Evolutionary conservation across 2,797 vertebrate genomes (phyloP).

Genomic region (Stomatorhinus walkeri): DNA sequence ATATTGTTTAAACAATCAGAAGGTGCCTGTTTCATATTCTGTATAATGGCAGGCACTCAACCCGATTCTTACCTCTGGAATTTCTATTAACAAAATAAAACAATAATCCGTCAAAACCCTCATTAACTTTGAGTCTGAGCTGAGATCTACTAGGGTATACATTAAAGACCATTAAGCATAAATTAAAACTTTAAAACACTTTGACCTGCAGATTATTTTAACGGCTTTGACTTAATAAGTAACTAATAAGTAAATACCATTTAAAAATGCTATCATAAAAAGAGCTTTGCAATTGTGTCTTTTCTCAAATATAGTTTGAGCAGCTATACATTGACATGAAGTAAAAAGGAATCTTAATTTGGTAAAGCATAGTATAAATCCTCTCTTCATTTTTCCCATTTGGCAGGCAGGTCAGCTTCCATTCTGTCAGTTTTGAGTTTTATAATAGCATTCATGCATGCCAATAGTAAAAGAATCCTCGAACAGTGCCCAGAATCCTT

Average conservation of each 20-base stretch:
- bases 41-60: not conserved
- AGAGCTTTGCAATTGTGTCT: not conserved
- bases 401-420: not conserved
- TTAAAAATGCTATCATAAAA: not conserved
- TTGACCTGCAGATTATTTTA: not conserved
- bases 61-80: not conserved
- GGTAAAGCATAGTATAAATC: not conserved
- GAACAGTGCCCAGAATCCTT: not conserved
- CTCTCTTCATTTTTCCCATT: not conserved
- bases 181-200: not conserved
- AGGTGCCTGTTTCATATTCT: not conserved
- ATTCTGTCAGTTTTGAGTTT: not conserved
- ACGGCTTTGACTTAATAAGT: not conserved
- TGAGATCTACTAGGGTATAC: not conserved
- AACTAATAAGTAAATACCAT: too few relatives aligned
- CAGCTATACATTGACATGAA: not conserved
- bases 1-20: not conserved
- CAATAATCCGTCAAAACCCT: not conserved
- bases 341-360: not conserved
- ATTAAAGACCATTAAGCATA: not conserved
- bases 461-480: not conserved
- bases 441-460: not conserved
- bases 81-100: not conserved
- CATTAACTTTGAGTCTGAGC: not conserved
- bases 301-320: not conserved